Base-by-base conservation (phyloP, 1,140 invertebrate species). In the Eciton burchellii region DNA sequence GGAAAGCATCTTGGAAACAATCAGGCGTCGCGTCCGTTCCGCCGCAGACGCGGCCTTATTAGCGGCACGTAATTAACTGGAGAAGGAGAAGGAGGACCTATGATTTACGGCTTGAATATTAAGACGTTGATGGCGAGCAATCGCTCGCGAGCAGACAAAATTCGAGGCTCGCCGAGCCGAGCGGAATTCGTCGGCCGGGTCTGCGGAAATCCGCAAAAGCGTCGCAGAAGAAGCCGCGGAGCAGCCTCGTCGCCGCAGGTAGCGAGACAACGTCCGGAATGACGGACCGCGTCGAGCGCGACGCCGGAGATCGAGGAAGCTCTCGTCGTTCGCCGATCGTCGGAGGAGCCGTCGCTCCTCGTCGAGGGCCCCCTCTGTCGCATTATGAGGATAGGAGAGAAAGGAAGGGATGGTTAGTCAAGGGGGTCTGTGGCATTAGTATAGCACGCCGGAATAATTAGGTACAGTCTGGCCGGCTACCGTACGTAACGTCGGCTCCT, bases 371-470 rank as follows among this genome's bases (percentile, higher is more conserved):
- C 77, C 84, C 6, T 35, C 35, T 74, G 85, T 85, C 71, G 79
- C 85, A 76, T 82, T 85, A 86, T 65, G 84, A 81, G 62, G 77
- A 86, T 70, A 81, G 54, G 70, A 81, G 72, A 65, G 79, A 63
- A 66, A 81, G 74, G 60, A 73, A 81, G 73, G 82, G 87, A 52
- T 84, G 84, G 85, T 68, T 85, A 72, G 83, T 60, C 86, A 35
- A 88, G 86, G 83, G 88, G 85, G 88, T 86, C 85, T 83, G 88
- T 89, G 85, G 88, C 87, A 90, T 91, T 91, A 92, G 91, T 93
- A 92, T 93, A 93, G 91, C 92, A 93, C 92, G 90, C 83, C 87
- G 87, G 89, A 92, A 91, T 94, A 94, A 94, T 94, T 94, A 91
- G 92, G 90, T 92, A 92, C 89, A 94, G 91, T 93, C 91, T 90